Base-by-base conservation (phyloP, 2,888 invertebrate genomes). In the Lasioglossum figueresi region DNA sequence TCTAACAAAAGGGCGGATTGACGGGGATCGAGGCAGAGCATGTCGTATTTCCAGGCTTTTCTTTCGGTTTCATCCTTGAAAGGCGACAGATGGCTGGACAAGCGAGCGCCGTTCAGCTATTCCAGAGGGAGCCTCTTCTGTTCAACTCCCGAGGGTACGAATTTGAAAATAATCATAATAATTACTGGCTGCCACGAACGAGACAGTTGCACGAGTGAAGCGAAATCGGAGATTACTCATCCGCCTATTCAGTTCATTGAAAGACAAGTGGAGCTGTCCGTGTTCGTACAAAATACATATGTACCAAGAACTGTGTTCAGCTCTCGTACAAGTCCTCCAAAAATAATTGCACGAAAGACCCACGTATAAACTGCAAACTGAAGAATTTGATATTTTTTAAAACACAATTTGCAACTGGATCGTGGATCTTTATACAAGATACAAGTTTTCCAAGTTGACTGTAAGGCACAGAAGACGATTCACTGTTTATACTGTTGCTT, bases 61-160 rank as follows among this genome's bases (percentile, higher is more conserved):
- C 84, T 84, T 82, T 66, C 63, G 83, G 74, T 80, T 88, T 88
- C 78, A 83, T 88, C 82, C 88, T 80, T 80, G 80, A 79, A 85
- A 79, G 70, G 84, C 88, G 86, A 84, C 88, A 88, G 88, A 88
- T 88, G 88, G 88, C 81, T 71, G 84, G 79, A 88, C 88, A 88
- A 84, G 84, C 79, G 82, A 74, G 73, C 45, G 56, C 56, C 48
- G 82, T 59, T 84, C 80, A 56, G n/a, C 78, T 56, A 83, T 81
- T 85, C 88, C 85, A 70, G n/a, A 34, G 85, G 88, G 88, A 82
- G 59, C 76, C 76, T 71, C 72, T 72, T 82, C 78, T 80, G 76
- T 81, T 81, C 79, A n/a, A 31, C 37, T 85, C 81, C 79, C 85
- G 16, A 31, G 80, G 76, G 76, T 40, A 79, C 74, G 87, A 86